Evolutionary conservation across 1,140 invertebrate species (phyloP), one percentile per base, ranked within the genome.

Genomic region (Eciton burchellii): DNA sequence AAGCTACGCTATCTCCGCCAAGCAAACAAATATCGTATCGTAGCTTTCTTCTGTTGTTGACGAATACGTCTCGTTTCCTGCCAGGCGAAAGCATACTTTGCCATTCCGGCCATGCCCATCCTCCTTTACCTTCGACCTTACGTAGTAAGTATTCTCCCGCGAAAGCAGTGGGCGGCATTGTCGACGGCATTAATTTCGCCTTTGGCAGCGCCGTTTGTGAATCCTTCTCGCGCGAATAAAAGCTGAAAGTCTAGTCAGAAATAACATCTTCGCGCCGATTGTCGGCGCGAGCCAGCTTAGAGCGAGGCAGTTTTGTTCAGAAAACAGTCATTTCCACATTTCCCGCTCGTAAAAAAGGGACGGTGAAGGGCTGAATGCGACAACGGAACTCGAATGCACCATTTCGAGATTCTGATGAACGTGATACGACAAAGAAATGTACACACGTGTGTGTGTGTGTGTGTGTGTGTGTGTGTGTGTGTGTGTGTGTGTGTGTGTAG

Each of bases 11-110:
- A 68, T 54, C 54, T 68, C 29, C 19, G 21, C 16, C 6, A 21
- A 11, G n/a, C 41, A 79, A 76, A 76, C 73, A 76, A 79, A 70
- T 68, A 57, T 79, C 24, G 49, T 45, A 57, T 56, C 65, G 56
- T n/a, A 79, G 68, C 49, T 79, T 79, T 47, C 59, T 26, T 26
- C 6, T 56, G 62, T 57, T 54, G 49, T 68, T 68, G 74, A 56
- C 47, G 49, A 57, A 45, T 21, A 16, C 21, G 45, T 29, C 45
- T 49, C n/a, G 35, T 26, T 79, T 59, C 1, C 49, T n/a, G 49
- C 29, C 49, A 79, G 35, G n/a, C 35, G 6, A n/a, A 3, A 66
- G 6, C 52, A 52, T 14, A 16, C 29, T 54, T 24, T 12, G n/a
- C 3, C 26, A 21, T 74, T 45, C 19, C 3, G 0, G 21, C 14